phyloP scores from a whole-genome alignment of 2,797 vertebrate genomes.

The Pantherophis alleghaniensis region DNA sequence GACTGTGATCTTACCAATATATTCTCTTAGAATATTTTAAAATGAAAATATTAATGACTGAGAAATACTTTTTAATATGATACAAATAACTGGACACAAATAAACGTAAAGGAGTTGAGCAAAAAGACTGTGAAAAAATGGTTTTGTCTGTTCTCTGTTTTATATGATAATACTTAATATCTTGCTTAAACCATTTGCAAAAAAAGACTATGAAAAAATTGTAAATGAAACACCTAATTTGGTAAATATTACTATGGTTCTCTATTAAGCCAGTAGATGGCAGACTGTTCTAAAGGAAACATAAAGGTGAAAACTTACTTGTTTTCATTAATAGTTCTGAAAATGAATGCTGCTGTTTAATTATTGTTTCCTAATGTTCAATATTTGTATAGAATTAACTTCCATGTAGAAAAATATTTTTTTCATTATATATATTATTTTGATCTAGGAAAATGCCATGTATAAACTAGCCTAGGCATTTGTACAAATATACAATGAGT shows the following conservation, averaged over 20 bases:
- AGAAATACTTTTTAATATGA: background rate
- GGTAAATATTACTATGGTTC: background rate
- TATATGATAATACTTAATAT: background rate
- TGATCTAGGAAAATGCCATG: background rate
- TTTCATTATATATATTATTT: background rate
- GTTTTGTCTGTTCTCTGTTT: background rate
- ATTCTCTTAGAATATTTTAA: background rate
- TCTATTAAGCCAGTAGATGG: slow-evolving; percentile 55
- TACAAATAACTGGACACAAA: background rate
- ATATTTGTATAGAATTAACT: background rate
- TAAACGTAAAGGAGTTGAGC: background rate
- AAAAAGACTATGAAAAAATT: background rate
- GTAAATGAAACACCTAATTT: background rate
- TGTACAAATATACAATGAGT: background rate
- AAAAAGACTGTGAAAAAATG: background rate
- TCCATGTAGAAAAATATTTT: background rate
- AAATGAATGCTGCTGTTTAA: rapidly evolving
- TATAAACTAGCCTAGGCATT: background rate
- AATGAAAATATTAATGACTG: background rate
- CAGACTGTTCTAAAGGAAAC: background rate
- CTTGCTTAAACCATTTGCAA: background rate
- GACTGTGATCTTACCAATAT: background rate
- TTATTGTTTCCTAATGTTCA: background rate
- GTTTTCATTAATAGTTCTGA: background rate
- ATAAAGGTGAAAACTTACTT: background rate